These are phyloP conservation scores for Hydropotes inermis DNA, from an alignment of 2,113 vertebrate species.

Conservation along the genomic window DNA sequence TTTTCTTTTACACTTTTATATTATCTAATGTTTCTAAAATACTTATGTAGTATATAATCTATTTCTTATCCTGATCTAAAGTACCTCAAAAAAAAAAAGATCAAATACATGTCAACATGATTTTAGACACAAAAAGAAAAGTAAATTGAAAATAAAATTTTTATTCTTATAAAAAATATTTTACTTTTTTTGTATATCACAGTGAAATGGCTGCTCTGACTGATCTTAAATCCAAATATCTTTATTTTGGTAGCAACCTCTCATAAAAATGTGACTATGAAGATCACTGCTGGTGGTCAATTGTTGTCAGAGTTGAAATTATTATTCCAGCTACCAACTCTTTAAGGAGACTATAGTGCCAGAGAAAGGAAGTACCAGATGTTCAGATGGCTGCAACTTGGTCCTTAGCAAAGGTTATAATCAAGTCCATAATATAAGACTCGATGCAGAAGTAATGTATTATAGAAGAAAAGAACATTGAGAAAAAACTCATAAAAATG, in stretches of 20 bases:
- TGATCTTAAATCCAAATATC: constrained; percentile 13
- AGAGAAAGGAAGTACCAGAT: constrained; percentile 40
- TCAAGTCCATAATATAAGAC: constrained; percentile 45
- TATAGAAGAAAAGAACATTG: constrained; percentile 38
- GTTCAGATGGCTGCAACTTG: constrained; percentile 46
- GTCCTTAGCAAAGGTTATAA: constrained; percentile 54
- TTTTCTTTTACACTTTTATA: not conserved
- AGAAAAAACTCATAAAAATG: constrained; percentile 31
- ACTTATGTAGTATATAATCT: not conserved
- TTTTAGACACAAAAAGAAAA: not conserved
- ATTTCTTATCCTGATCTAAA: not conserved
- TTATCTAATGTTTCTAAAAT: not conserved
- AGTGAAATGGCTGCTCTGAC: not conserved
- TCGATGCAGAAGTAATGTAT: not conserved
- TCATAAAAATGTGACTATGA: not conserved
- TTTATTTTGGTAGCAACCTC: not conserved
- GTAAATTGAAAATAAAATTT: not conserved
- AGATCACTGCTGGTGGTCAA: constrained; percentile 11
- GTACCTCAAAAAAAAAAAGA: not conserved
- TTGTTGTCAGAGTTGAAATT: constrained; percentile 31
- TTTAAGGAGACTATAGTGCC: not conserved
- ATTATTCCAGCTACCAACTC: constrained; percentile 20
- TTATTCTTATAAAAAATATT: not conserved
- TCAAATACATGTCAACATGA: not conserved
- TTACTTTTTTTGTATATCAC: not conserved